Evolutionary conservation across 2,888 invertebrate species (phyloP).

Genomic region (Thymelicus acteon): DNA sequence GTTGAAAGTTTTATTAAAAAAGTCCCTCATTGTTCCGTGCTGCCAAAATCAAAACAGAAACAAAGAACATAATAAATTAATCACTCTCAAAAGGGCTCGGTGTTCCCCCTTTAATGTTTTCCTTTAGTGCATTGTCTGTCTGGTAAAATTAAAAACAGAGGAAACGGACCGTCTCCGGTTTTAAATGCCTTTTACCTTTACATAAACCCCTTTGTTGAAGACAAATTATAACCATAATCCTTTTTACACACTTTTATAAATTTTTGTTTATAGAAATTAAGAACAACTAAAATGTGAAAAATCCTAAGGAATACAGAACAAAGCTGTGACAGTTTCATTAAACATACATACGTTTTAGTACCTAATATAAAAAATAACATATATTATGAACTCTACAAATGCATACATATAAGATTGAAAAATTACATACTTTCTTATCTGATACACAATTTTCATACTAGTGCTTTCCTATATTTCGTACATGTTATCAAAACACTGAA

Average conservation of each 20-base stretch:
- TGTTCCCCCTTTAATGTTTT: conserved; percentile 78
- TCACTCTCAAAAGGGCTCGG: conserved; percentile 77
- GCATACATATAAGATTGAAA: no score
- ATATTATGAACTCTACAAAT: no score
- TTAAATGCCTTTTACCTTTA: conserved; percentile 70
- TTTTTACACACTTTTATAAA: not conserved
- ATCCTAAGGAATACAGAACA: no score
- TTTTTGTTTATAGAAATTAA: not conserved
- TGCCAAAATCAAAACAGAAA: conserved; percentile 78
- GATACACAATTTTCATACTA: no score
- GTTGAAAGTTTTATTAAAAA: conserved; percentile 25
- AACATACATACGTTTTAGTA: no score
- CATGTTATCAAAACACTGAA: no score
- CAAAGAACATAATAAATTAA: conserved; percentile 83
- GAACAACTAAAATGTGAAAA: not conserved
- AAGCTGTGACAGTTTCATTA: no score
- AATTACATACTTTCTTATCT: no score
- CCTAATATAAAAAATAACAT: no score
- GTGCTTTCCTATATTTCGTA: no score
- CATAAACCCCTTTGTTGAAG: conserved; percentile 2
- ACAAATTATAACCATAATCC: conserved; percentile 11
- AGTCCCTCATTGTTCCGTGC: conserved; percentile 52
- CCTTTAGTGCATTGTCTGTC: conserved; percentile 80
- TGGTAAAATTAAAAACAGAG: conserved; percentile 80
- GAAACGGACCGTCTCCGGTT: conserved; percentile 70